Evolutionary conservation across 2,888 invertebrate species (phyloP).

Genomic region (Apomyelois bistriatella): DNA sequence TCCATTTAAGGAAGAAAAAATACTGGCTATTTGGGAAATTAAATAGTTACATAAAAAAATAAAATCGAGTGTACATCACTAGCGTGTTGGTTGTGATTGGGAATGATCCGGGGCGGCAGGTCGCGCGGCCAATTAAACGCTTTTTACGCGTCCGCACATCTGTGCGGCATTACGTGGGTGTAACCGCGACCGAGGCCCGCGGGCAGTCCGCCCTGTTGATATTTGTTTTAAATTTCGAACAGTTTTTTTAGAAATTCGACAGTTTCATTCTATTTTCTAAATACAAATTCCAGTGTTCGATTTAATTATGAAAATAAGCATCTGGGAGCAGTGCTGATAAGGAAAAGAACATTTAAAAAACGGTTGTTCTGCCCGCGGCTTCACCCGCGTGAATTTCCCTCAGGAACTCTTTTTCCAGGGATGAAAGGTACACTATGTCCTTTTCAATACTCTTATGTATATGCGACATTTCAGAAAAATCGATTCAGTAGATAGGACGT

Average conservation of each 20-base stretch:
- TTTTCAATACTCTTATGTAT: too few species aligned
- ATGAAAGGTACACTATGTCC: too few species aligned
- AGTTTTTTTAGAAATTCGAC: background rate
- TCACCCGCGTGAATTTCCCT: too few species aligned
- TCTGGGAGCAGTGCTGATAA: too few species aligned
- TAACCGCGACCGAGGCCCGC: slow-evolving; percentile 17
- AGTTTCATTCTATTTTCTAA: background rate
- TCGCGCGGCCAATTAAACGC: slow-evolving; percentile 66
- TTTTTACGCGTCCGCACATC: slow-evolving; percentile 72
- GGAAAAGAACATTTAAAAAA: too few species aligned
- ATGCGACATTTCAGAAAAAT: too few species aligned
- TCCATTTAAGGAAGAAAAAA: background rate
- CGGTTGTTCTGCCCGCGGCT: too few species aligned
- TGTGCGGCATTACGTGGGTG: slow-evolving; percentile 53
- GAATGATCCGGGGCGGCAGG: slow-evolving; percentile 56
- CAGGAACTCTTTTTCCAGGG: too few species aligned
- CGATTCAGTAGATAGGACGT: too few species aligned
- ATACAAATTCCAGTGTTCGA: background rate
- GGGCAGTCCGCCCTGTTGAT: slow-evolving; percentile 14
- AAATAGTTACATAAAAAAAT: background rate
- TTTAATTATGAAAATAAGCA: background rate
- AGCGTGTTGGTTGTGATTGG: slow-evolving; percentile 57
- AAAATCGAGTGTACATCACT: slow-evolving; percentile 39
- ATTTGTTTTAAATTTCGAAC: slow-evolving; percentile 17
- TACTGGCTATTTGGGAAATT: background rate